phyloP scores from a whole-genome alignment of 2,888 invertebrate genomes.

The Stenchaetothrips biformis region DNA sequence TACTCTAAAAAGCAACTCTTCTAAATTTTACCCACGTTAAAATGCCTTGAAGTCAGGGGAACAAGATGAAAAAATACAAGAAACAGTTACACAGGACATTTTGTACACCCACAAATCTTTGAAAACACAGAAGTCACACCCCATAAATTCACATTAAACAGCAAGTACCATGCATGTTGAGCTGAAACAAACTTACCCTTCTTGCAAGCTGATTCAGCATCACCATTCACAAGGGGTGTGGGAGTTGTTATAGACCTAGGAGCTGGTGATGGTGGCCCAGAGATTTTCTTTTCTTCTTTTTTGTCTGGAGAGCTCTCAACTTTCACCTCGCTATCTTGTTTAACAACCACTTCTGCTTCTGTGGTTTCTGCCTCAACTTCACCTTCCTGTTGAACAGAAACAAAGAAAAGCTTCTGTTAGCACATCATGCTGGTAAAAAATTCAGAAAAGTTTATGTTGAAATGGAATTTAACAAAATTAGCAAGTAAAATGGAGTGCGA shows the following conservation, averaged over 20 bases:
- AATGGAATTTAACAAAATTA: background rate
- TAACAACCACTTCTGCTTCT: slow-evolving; percentile 41
- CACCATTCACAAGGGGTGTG: background rate
- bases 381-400: slow-evolving; percentile 37
- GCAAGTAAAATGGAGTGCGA: too few relatives aligned
- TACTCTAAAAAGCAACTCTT: background rate
- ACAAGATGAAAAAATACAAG: background rate
- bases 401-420: background rate
- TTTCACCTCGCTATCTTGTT: slow-evolving; percentile 40
- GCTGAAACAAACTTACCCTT: background rate
- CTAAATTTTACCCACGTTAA: background rate
- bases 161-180: background rate
- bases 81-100: background rate
- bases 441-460: background rate
- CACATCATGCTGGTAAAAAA: background rate
- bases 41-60: background rate
- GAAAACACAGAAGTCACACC: background rate
- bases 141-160: background rate
- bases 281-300: background rate
- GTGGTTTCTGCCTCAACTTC: slow-evolving; percentile 42
- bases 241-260: background rate
- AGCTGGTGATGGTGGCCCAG: background rate
- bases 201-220: background rate
- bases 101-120: background rate
- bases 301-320: background rate